A percentile compares a stretch with the other conserved stretches of the same genome.
Evolutionary conservation across 2,888 invertebrate genomes (phyloP).

Genomic region (Oegoconia quadripuncta): DNA sequence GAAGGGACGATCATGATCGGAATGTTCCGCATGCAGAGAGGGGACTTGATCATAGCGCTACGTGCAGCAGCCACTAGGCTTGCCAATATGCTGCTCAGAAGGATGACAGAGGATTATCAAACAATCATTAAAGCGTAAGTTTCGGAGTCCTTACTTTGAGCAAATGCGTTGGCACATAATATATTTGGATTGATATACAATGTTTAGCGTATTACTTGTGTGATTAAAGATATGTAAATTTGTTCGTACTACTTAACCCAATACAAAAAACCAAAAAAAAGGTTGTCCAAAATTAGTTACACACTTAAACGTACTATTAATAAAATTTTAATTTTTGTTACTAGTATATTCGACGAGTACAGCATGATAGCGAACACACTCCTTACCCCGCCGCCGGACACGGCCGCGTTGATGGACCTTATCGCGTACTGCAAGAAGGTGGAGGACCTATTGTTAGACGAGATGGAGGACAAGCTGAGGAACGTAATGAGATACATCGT

Average conservation of each 20-base stretch:
- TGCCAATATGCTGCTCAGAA: constrained; percentile 83
- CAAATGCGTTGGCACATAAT: too few relatives aligned
- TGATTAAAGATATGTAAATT: too few relatives aligned
- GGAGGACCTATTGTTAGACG: constrained; percentile 82
- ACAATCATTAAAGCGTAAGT: constrained; percentile 85
- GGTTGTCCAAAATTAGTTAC: neutral
- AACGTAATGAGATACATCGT: constrained; percentile 85
- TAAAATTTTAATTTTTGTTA: constrained; percentile 10
- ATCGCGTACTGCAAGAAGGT: constrained; percentile 87
- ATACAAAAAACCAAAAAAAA: too few relatives aligned
- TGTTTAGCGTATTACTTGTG: too few relatives aligned
- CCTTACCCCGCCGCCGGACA: constrained; percentile 88
- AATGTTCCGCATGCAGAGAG: constrained; percentile 91
- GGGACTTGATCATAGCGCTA: constrained; percentile 85
- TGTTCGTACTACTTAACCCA: too few relatives aligned
- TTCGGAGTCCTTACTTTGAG: neutral
- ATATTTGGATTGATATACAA: too few relatives aligned
- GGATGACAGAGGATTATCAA: constrained; percentile 91
- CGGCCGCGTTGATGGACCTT: constrained; percentile 91
- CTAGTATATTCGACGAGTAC: constrained; percentile 91
- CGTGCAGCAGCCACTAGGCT: constrained; percentile 83
- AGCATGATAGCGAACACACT: constrained; percentile 88
- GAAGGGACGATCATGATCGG: constrained; percentile 87
- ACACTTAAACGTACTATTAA: neutral
- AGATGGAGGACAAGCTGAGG: constrained; percentile 88